phyloP scores from a whole-genome alignment of 2,797 vertebrate species.

The Cebuella pygmaea region DNA sequence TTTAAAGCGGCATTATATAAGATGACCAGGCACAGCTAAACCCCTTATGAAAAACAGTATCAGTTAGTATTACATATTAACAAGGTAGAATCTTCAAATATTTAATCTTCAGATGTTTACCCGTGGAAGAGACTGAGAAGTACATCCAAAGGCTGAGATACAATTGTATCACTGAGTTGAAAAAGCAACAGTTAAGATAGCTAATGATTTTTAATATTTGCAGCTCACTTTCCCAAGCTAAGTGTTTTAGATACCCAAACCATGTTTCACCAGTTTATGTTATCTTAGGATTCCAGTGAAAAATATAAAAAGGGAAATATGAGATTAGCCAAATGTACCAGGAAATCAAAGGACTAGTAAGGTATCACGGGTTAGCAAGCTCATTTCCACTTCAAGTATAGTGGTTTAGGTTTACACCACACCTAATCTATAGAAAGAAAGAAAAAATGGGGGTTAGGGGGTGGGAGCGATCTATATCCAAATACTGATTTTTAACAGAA shows the following conservation, averaged over 20 bases:
- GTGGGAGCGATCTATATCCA: background rate
- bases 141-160: background rate
- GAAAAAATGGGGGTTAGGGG: background rate
- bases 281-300: conserved; percentile 30
- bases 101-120: conserved; percentile 30
- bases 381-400: conserved; percentile 4
- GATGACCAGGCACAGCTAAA: background rate
- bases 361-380: background rate
- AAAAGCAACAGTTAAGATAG: background rate
- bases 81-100: conserved; percentile 16
- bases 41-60: conserved; percentile 18
- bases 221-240: background rate
- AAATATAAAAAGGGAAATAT: conserved; percentile 40
- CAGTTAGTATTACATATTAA: conserved; percentile 36
- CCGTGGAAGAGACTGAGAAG: background rate
- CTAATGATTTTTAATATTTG: conserved; percentile 24
- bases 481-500: background rate
- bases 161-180: background rate
- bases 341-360: conserved; percentile 2
- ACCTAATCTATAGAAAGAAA: background rate
- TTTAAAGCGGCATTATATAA: conserved; percentile 11
- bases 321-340: background rate
- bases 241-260: conserved; percentile 1
- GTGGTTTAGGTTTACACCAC: background rate
- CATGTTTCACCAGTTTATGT: background rate